These are phyloP conservation scores for Tachysurus fulvidraco DNA, from an alignment of 2,113 vertebrate species.

Conservation along the genomic window DNA sequence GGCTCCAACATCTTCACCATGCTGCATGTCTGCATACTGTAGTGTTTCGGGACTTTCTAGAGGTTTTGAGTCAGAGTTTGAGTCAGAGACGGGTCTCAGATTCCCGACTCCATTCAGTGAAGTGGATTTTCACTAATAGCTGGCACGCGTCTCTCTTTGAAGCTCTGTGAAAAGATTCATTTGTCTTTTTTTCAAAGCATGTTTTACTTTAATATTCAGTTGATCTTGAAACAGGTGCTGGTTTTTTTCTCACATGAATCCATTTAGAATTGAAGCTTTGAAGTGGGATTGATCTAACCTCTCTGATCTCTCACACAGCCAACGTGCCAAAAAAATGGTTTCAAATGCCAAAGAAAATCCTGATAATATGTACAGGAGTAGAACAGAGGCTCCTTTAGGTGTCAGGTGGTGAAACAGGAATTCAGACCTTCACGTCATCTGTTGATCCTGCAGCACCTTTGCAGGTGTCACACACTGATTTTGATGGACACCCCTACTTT, in stretches of 20 bases:
- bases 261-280: constrained; percentile 53
- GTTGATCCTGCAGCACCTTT: constrained; percentile 10
- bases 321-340: constrained; percentile 28
- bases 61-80: neutral
- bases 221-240: constrained; percentile 51
- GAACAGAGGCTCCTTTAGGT: constrained; percentile 3
- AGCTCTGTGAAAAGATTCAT: constrained; percentile 31
- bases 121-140: constrained; percentile 3
- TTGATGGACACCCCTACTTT: constrained; percentile 24
- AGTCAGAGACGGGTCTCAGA: neutral
- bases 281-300: constrained; percentile 54
- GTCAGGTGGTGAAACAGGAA: neutral
- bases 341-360: constrained; percentile 49
- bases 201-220: constrained; percentile 47
- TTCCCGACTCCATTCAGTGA: neutral
- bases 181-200: constrained; percentile 43
- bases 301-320: constrained; percentile 46
- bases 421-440: neutral
- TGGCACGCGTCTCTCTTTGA: constrained; percentile 22
- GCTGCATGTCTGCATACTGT: neutral
- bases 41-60: neutral
- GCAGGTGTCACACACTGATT: constrained; percentile 24
- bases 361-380: constrained; percentile 5
- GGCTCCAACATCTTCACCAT: neutral
- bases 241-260: constrained; percentile 50